Base-by-base conservation (phyloP, 2,888 invertebrate genomes). In the Sinotaia quadrata region DNA sequence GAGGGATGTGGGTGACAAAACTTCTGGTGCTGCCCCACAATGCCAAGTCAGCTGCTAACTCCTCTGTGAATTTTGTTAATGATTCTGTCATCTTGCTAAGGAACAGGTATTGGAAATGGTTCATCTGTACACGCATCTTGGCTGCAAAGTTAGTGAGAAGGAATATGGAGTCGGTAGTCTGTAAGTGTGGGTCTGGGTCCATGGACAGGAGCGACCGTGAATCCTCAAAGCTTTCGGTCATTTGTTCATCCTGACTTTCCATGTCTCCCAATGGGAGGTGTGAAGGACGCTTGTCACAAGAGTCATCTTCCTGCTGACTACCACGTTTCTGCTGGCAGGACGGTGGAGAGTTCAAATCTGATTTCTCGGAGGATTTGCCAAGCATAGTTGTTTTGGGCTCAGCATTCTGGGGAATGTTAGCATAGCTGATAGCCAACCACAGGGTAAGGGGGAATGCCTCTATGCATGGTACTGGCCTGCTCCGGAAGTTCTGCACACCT, bases 71-170 rank as follows among this genome's bases (percentile, higher is more conserved):
- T 29, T 78, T 74, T 27, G 82, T 67, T 37, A 95, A 88, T 59
- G 93, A 92, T 88, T 97, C 97, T 31, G 94, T 90, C 80, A 96
- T 91, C 63, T 97, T 91, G 88, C 96, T 89, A 63, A 97, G 90
- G 89, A 97, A 97, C 79, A 97, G 90, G 89, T 93, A 93, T 89
- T 97, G 97, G 89, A 94, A 96, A 88, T 97, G 97, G 90, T 96
- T 97, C 71, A 98, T 91, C 89, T 97, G 97, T 4, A 44, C 34
- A 18, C 65, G 65, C 65, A 65, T 65, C 65, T 65, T 65, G 65
- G 41, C 54, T 21, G 44, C 65, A 56, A 65, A 65, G 33, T 65
- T n/a, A 18, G 37, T 27, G 21, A 65, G 47, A 29, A 65, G 18
- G 34, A 65, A 65, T 24, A 27, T 44, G 92, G 88, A 94, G 94